Evolutionary conservation across 2,797 vertebrate genomes (phyloP), one percentile per base, ranked within the genome.

Genomic region (Syngnathus rostellatus): DNA sequence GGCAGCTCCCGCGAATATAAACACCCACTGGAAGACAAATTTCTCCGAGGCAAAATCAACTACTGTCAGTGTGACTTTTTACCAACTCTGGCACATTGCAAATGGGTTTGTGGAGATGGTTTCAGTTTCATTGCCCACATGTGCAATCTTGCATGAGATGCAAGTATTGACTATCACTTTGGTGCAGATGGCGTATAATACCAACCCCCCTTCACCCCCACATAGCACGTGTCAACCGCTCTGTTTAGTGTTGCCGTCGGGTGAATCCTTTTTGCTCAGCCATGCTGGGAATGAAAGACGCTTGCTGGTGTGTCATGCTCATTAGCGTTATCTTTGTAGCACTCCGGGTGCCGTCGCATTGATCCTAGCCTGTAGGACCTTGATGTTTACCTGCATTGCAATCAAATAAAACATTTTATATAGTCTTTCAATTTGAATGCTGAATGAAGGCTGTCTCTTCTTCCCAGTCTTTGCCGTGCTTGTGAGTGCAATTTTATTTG

Each of bases 11-110:
- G 66, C 79, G 83, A 86, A 86, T 77, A 82, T 68, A 82, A 86
- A 86, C 75, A 66, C 60, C 38, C 71, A 75, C 61, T 70, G 2
- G 38, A 75, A 81, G 75, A 77, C 76, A 68, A 38, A 48, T 79
- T 78, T 76, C 71, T 83, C 75, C 17, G 63, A 77, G 77, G 74
- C 71, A 68, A 85, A 81, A 80, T 83, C 70, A 58, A 12, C 75
- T 46, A 17, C 77, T 70, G 75, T 78, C 78, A 79, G 55, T 75
- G 69, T 75, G 76, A 83, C 78, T 85, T 86, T 80, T 83, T 76
- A 72, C 74, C 65, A 72, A 84, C 77, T 83, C 81, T 78, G 73
- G 81, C 79, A 82, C 57, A 70, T 72, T 57, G 59, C 72, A 74
- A 77, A 69, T 66, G 62, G 63, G 19, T 79, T 74, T 62, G 59